Percentiles rank a stretch among this genome's conserved stretches.
Evolutionary conservation across 2,888 invertebrate genomes (phyloP).

Genomic region (Melanostoma mellinum): DNA sequence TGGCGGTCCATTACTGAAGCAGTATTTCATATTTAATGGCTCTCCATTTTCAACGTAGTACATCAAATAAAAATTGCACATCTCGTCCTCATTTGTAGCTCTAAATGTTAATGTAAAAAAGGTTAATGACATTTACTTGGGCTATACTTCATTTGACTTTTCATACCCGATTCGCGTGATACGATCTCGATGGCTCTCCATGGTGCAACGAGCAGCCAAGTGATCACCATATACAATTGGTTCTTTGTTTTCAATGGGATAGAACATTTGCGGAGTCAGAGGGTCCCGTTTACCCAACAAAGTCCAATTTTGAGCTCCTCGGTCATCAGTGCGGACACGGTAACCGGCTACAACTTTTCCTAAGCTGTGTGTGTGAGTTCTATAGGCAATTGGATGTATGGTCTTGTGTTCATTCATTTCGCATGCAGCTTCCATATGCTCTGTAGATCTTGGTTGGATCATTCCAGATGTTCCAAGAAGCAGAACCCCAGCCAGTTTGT

Average conservation of each 20-base stretch:
- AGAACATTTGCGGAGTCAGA: conserved; percentile 96
- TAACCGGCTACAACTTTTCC: conserved; percentile 94
- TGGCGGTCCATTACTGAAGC: conserved; percentile 93
- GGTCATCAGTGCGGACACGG: conserved; percentile 84
- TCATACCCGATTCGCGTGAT: conserved; percentile 89
- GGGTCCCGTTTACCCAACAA: conserved; percentile 94
- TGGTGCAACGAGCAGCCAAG: conserved; percentile 95
- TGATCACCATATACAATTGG: conserved; percentile 88
- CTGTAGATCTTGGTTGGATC: conserved; percentile 87
- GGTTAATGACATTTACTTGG: background rate
- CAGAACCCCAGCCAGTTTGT: conserved; percentile 94
- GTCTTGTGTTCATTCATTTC: conserved; percentile 89
- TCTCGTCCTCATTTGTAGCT: conserved; percentile 93
- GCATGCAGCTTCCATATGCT: conserved; percentile 96
- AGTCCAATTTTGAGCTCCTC: conserved; percentile 88
- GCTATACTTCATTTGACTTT: background rate
- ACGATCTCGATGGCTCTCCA: conserved; percentile 88
- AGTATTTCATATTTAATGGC: conserved; percentile 90
- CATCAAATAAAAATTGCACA: conserved; percentile 98
- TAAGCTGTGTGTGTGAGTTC: conserved; percentile 96
- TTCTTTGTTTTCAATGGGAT: conserved; percentile 87
- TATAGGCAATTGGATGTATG: conserved; percentile 96
- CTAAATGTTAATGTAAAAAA: conserved; percentile 81
- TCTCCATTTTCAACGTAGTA: conserved; percentile 92
- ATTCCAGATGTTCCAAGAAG: conserved; percentile 93